These are phyloP conservation scores for Allobates femoralis DNA, from an alignment of 2,797 vertebrate species.

Conservation along the genomic window DNA sequence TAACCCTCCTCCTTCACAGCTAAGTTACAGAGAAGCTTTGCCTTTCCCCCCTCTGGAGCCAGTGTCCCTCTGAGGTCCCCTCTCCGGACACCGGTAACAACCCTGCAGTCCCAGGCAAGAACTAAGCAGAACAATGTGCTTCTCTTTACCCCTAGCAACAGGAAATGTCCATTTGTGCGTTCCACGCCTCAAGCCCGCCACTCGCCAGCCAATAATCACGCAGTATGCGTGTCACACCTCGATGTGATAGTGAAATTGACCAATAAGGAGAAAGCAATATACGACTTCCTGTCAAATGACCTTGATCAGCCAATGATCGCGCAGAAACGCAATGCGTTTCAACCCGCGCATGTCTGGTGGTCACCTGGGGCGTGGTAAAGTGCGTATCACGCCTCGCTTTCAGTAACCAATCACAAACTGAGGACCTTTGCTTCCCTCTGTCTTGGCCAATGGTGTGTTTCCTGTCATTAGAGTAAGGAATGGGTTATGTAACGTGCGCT, in stretches of 20 bases:
- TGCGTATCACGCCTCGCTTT: not conserved
- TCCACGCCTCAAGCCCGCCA: not conserved
- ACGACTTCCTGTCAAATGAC: not conserved
- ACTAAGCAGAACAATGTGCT: slow-evolving; percentile 44
- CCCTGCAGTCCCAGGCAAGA: slow-evolving; percentile 13
- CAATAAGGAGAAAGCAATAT: not conserved
- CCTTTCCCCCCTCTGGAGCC: not conserved
- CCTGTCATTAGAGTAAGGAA: not conserved
- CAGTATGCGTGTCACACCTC: slow-evolving; percentile 34
- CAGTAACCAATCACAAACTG: slow-evolving; percentile 13
- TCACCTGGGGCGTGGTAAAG: too few relatives aligned
- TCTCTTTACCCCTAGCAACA: slow-evolving; percentile 22
- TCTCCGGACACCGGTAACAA: not conserved
- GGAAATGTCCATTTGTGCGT: slow-evolving; percentile 22
- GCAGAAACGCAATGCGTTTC: not conserved
- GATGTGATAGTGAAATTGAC: not conserved
- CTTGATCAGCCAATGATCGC: not conserved
- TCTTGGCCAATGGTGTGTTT: not conserved
- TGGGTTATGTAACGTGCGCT: not conserved
- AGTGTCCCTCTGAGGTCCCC: not conserved
- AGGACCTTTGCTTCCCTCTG: not conserved
- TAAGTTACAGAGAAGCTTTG: not conserved
- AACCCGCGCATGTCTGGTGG: not conserved
- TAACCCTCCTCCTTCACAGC: not conserved
- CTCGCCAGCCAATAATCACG: not conserved